Base-by-base conservation (phyloP, 1,140 invertebrate genomes). In the Nomia melanderi region DNA sequence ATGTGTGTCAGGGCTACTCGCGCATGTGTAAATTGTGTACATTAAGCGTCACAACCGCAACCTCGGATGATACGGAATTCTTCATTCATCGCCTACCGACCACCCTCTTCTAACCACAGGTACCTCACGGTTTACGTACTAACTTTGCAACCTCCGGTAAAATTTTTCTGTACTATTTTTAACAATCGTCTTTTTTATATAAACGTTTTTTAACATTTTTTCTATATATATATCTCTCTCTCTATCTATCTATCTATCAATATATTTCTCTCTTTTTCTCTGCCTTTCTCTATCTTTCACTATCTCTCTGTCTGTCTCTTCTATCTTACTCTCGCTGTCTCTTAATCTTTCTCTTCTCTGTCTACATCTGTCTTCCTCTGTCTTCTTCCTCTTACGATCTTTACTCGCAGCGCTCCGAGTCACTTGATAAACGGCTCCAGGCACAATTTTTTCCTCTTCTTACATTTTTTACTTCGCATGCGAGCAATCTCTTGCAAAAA, bases 1-100 rank as follows among this genome's bases (percentile, higher is more conserved):
- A 59, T 69, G 79, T 44, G 69, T 79, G 83, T 84, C 66, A 83
- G 79, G 77, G 84, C 84, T 88, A 88, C 50, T 87, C 84, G 87
- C 88, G 89, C 89, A 90, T 90, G 89, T 80, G 83, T 89, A 89
- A 85, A 87, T 81, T 83, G 79, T 81, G 83, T 83, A 82, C 79
- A 84, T 77, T 84, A 75, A 84, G 67, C 78, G 71, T 88, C 79
- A 86, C 75, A 78, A 77, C 72, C 74, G 78, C 75, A 74, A 78
- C 72, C 76, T 84, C 70, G 73, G 77, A 77, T 78, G 78, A 79
- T 79, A 79, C 77, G 87, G 84, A 78, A 84, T 78, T 82, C 79
- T 80, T 57, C 83, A 63, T 73, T 78, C 84, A 75, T 82, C 83
- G 56, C 20, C 78, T 72, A 57, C 82, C 82, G 73, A 78, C 71